A percentile compares a stretch with the other conserved stretches of the same genome.
Evolutionary conservation across 2,888 invertebrate genomes (phyloP).

Genomic region (Nematopogon swammerdamellus): DNA sequence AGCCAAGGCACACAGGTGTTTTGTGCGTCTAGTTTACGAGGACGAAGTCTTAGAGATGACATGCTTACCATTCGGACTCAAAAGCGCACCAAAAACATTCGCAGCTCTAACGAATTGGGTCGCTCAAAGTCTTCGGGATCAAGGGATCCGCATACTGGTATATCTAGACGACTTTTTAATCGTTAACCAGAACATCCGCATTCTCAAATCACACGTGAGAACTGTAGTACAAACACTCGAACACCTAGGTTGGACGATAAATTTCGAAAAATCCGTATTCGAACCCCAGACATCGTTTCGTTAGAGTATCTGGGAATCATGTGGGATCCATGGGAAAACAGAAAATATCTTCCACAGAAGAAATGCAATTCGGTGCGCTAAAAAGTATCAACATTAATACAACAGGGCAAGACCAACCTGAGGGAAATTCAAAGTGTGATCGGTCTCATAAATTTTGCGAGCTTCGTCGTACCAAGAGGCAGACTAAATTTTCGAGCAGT

Average conservation of each 20-base stretch:
- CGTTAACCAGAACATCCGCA: conserved; percentile 3
- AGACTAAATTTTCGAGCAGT: too few relatives aligned
- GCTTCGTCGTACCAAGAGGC: too few relatives aligned
- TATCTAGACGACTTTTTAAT: conserved; percentile 17
- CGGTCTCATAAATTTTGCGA: too few relatives aligned
- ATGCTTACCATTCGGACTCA: conserved; percentile 15
- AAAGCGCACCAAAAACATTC: conserved; percentile 14
- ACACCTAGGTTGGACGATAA: background rate
- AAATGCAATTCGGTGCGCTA: too few relatives aligned
- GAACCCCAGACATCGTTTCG: background rate
- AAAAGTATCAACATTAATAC: too few relatives aligned
- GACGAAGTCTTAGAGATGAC: conserved; percentile 7
- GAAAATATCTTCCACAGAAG: background rate
- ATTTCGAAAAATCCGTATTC: background rate
- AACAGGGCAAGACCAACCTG: too few relatives aligned
- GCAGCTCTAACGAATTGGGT: conserved; percentile 15
- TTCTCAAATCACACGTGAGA: background rate
- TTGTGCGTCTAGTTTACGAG: conserved; percentile 9
- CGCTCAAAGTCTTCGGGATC: conserved; percentile 10
- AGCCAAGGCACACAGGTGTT: conserved; percentile 9
- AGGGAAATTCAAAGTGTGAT: too few relatives aligned
- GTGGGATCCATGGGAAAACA: background rate
- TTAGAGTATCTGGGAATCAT: background rate
- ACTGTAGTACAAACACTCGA: background rate
- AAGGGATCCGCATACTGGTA: conserved; percentile 13